A percentile compares a stretch with the other conserved stretches of the same genome.
These are phyloP conservation scores for Sphecodes monilicornis DNA, from an alignment of 2,888 invertebrate species.

Conservation along the genomic window DNA sequence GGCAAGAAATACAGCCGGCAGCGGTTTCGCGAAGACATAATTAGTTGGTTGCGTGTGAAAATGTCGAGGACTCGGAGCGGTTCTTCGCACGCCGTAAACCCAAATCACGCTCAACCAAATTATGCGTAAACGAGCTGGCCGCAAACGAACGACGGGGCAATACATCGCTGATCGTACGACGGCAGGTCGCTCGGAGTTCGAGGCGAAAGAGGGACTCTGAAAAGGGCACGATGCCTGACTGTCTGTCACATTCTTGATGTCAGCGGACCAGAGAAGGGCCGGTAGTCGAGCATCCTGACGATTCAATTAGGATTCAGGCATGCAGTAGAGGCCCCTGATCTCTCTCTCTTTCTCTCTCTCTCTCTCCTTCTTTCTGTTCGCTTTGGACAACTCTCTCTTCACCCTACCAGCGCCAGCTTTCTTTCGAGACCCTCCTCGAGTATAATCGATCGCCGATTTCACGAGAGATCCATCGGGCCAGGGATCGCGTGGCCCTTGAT, in stretches of 20 bases:
- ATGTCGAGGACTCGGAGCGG: slow-evolving; percentile 19
- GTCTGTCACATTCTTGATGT: slow-evolving; percentile 80
- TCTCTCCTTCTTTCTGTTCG: slow-evolving; percentile 21
- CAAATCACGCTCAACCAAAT: slow-evolving; percentile 52
- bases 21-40: not conserved
- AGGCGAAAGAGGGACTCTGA: slow-evolving; percentile 61
- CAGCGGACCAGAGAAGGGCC: slow-evolving; percentile 73
- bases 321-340: slow-evolving; percentile 67
- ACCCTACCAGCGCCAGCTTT: slow-evolving; percentile 48
- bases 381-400: slow-evolving; percentile 35
- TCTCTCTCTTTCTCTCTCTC: slow-evolving; percentile 24
- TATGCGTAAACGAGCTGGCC: slow-evolving; percentile 52
- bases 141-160: slow-evolving; percentile 52
- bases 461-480: slow-evolving; percentile 64
- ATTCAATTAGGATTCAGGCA: slow-evolving; percentile 82
- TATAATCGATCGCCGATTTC: slow-evolving; percentile 77
- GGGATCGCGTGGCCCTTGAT: slow-evolving; percentile 70
- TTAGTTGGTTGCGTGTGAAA: not conserved
- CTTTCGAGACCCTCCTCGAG: slow-evolving; percentile 65
- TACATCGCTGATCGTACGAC: slow-evolving; percentile 56
- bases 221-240: slow-evolving; percentile 74
- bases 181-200: slow-evolving; percentile 58
- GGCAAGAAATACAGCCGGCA: not conserved
- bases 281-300: slow-evolving; percentile 76
- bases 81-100: slow-evolving; percentile 47